These are phyloP conservation scores for Sebastes taczanowskii DNA, from an alignment of 2,797 vertebrate genomes.

Conservation along the genomic window DNA sequence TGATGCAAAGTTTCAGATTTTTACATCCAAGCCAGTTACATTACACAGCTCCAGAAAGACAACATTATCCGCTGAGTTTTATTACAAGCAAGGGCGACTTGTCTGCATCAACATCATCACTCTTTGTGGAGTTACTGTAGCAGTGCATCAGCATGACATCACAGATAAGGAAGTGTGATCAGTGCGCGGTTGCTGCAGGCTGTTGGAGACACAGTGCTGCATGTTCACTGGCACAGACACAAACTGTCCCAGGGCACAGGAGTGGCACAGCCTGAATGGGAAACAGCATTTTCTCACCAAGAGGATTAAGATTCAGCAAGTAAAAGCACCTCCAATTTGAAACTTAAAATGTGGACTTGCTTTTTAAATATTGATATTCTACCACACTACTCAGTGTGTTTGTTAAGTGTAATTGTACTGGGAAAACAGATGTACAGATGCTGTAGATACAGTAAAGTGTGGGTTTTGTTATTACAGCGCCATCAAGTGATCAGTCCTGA, in stretches of 20 bases:
- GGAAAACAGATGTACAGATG: slow-evolving; percentile 17
- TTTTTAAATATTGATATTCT: slow-evolving; percentile 8
- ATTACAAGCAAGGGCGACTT: neutral
- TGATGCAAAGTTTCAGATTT: neutral
- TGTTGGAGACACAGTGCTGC: slow-evolving; percentile 42
- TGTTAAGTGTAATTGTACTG: slow-evolving; percentile 6
- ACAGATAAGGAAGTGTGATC: slow-evolving; percentile 54
- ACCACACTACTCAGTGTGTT: neutral
- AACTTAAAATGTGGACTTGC: neutral
- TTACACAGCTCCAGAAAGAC: neutral
- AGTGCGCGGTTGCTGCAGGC: slow-evolving; percentile 37
- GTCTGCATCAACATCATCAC: neutral
- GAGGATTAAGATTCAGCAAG: neutral
- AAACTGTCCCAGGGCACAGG: slow-evolving; percentile 46
- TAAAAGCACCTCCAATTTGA: neutral
- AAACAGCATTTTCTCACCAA: slow-evolving; percentile 25
- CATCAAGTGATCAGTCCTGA: slow-evolving; percentile 71
- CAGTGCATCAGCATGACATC: slow-evolving; percentile 54
- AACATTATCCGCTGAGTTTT: neutral
- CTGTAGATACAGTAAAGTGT: neutral
- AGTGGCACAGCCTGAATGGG: slow-evolving; percentile 29
- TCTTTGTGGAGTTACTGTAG: slow-evolving; percentile 31
- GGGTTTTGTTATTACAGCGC: slow-evolving; percentile 73
- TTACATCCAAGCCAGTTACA: neutral
- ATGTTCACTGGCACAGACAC: slow-evolving; percentile 47